Base-by-base conservation (phyloP, 2,888 invertebrate genomes). In the Caenorhabditis doughertyi region DNA sequence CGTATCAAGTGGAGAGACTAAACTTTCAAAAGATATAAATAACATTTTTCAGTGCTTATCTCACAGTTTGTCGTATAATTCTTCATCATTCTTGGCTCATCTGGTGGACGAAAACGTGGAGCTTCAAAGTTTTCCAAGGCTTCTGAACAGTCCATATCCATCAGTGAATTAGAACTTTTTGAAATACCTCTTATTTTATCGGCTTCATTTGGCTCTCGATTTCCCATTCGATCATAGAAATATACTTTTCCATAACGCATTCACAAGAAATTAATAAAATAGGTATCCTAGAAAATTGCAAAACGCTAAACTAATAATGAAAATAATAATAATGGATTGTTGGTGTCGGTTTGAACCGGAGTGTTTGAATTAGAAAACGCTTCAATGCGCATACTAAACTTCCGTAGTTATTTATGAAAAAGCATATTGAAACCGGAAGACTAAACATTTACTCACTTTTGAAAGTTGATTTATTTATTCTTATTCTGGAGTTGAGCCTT, bases 161-260 rank as follows among this genome's bases (percentile, higher is more conserved):
- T 16, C n/a, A 47, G 13, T 39, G 39, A 39, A 47, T 47, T 35
- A 21, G 21, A 3, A 42, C 16, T 32, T 35, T 32, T 25, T 23
- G 16, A 18, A 18, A 42, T 25, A 85, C 87, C 84, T 80, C 83
- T 67, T 21, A 87, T 83, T 18, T 79, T 68, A 56, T 87, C 85
- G 9, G 84, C 81, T 42, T 87, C 85, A 51, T 68, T 85, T 3
- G 84, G 85, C 56, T 87, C 89, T 39, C 87, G 77, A 79, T 89
- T 89, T 11, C 89, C 89, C 84, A 89, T 84, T 42, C 89, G 81
- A 83, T 89, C 89, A 84, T 89, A 89, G 67, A 81, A 89, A 68
- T 89, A 89, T 42, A 89, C 86, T 73, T 89, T 89, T 44, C 89
- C 89, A 81, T 89, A 89, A 25, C 89, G 85, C 89, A 89, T 89